Conservation (phyloP, 1,140 invertebrate species). For the Danaus melanippus region DNA sequence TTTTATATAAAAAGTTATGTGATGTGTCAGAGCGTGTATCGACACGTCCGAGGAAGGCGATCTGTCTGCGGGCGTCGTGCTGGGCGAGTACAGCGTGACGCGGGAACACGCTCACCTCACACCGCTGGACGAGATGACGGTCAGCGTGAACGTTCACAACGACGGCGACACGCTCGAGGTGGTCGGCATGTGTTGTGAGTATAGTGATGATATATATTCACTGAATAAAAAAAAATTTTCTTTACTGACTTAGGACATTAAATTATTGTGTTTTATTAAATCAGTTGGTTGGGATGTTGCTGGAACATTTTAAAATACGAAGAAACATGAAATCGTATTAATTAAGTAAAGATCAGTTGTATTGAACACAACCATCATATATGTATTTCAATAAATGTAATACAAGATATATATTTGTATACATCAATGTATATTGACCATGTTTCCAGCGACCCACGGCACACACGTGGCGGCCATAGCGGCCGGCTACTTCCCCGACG, state of each 20-base stretch:
- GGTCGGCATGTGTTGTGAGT: constrained; percentile 93
- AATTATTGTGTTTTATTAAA: too few relatives aligned
- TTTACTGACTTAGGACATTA: too few relatives aligned
- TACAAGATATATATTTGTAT: too few relatives aligned
- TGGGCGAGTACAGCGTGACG: constrained; percentile 90
- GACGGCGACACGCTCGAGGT: constrained; percentile 94
- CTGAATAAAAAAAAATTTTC: too few relatives aligned
- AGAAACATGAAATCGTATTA: too few relatives aligned
- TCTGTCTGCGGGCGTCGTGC: constrained; percentile 79
- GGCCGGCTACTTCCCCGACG: constrained; percentile 91
- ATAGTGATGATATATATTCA: background rate
- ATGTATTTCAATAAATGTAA: too few relatives aligned
- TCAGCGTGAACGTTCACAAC: constrained; percentile 94
- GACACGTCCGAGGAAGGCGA: constrained; percentile 90
- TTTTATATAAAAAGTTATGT: constrained; percentile 4
- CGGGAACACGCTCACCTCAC: constrained; percentile 86
- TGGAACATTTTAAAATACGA: too few relatives aligned
- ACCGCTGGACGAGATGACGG: constrained; percentile 85
- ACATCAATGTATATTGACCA: background rate
- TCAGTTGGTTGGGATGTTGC: background rate
- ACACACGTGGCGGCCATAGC: constrained; percentile 98
- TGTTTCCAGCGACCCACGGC: constrained; percentile 87
- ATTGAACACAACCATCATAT: too few relatives aligned
- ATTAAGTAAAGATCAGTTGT: too few relatives aligned
- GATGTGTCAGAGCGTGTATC: constrained; percentile 84